phyloP scores from a whole-genome alignment of 2,888 invertebrate genomes.

The Brachypalpus laphriformis region DNA sequence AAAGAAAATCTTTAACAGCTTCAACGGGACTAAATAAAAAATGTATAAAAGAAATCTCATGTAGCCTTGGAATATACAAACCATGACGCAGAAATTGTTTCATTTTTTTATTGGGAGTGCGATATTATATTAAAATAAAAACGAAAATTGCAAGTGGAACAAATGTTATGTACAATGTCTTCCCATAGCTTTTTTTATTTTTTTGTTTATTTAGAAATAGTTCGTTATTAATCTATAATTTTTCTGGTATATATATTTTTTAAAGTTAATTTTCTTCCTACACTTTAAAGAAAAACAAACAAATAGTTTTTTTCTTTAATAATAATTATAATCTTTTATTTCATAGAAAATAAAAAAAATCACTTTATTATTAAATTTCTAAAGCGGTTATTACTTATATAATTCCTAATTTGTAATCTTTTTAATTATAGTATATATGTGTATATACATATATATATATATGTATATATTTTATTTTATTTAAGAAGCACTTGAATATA shows the following conservation, averaged over 20 bases:
- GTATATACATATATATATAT: constrained; percentile 77
- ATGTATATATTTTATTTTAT: constrained; percentile 80
- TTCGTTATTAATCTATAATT: constrained; percentile 60
- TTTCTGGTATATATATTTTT: constrained; percentile 59
- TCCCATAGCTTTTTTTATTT: constrained; percentile 42
- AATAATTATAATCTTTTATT: constrained; percentile 50
- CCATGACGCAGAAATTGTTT: not conserved
- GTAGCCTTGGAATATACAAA: constrained; percentile 18
- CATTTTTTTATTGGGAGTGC: not conserved
- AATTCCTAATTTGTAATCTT: constrained; percentile 68
- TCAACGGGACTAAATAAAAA: constrained; percentile 19
- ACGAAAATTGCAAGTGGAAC: constrained; percentile 36
- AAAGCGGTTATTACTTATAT: constrained; percentile 77
- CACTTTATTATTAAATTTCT: constrained; percentile 75
- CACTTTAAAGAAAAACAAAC: constrained; percentile 55
- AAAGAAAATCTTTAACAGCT: constrained; percentile 21
- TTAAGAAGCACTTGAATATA: constrained; percentile 83
- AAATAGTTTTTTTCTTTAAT: constrained; percentile 64
- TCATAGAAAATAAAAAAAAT: constrained; percentile 69
- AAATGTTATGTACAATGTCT: constrained; percentile 53
- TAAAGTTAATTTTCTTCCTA: constrained; percentile 45
- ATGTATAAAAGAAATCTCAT: not conserved
- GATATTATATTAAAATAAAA: not conserved
- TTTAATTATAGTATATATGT: constrained; percentile 75
- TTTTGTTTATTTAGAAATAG: constrained; percentile 63